phyloP scores from a whole-genome alignment of 2,113 vertebrate genomes.

The Sisor rabdophorus region DNA sequence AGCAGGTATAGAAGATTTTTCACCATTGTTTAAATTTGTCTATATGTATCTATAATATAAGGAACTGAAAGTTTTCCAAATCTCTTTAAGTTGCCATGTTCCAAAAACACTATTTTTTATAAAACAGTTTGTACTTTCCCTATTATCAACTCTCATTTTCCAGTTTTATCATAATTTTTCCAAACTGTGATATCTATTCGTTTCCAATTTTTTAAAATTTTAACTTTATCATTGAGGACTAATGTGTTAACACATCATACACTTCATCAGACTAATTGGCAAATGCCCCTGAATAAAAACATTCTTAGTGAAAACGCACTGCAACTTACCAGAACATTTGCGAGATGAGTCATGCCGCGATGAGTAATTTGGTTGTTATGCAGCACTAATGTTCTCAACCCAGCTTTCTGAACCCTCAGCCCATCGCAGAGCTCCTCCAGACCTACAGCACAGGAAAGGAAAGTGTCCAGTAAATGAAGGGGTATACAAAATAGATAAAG shows the following conservation, averaged over 20 bases:
- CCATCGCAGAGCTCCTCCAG: conserved; percentile 73
- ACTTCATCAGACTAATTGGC: conserved; percentile 33
- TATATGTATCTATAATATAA: too few species aligned
- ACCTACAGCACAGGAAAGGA: conserved; percentile 51
- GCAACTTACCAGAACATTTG: conserved; percentile 65
- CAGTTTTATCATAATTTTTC: background rate
- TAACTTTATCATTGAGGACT: background rate
- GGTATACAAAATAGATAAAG: too few species aligned
- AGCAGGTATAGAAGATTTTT: too few species aligned
- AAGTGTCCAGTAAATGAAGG: background rate
- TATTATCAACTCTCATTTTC: background rate
- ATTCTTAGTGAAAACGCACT: conserved; percentile 23
- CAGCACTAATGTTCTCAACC: conserved; percentile 65
- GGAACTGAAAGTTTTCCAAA: too few species aligned
- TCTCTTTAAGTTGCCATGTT: background rate
- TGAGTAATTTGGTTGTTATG: conserved; percentile 70
- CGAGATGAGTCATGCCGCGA: conserved; percentile 63
- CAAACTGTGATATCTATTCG: background rate
- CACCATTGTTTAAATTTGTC: too few species aligned
- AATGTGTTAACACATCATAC: conserved; percentile 27
- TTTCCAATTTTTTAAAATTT: too few species aligned
- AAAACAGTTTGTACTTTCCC: background rate
- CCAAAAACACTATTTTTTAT: background rate
- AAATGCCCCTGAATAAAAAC: conserved; percentile 19
- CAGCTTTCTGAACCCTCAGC: conserved; percentile 57